Base-by-base conservation (phyloP, 2,113 vertebrate species). In the Xenopus laevis region DNA sequence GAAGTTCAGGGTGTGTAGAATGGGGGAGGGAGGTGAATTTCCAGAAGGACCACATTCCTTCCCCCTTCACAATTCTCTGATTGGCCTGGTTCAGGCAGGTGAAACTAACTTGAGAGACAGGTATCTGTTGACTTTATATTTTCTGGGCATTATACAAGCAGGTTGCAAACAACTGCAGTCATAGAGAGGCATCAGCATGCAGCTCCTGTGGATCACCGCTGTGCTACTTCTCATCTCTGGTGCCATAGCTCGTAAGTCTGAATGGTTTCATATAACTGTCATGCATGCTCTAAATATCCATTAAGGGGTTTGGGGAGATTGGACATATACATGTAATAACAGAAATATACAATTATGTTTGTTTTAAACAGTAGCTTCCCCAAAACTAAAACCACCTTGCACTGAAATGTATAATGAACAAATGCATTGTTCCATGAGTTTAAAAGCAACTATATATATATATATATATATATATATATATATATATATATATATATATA, bases 21-120 rank as follows among this genome's bases (percentile, higher is more conserved):
- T 40, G 17, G 73, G 73, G 73, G 73, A 60, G 73, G 59, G 18
- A 61, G 66, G 18, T 27, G 66, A 68, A 55, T 69, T 69, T 76
- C 73, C 73, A 55, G 73, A 46, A 69, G 44, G 58, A n/a, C 73
- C 73, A 76, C 73, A 76, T 76, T 76, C 66, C 61, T 62, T n/a
- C 16, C 47, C 27, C 53, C 15, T 64, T 16, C 15, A 12, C 18
- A 15, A 20, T 53, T 47, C 55, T 52, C 46, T 64, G 73, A 76
- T 76, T 76, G 73, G 73, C 20, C 30, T 17, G n/a, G 16, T 10
- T 21, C 11, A 17, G 16, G 30, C 23, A 76, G 23, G 58, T 76
- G 73, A 76, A 76, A 76, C 73, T 76, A n/a, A 45, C 59, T 46
- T 46, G 64, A 46, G 18, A 45, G 53, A 47, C 53, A 33, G 44